Conservation (phyloP, 2,797 vertebrate genomes). For the Tadarida brasiliensis region DNA sequence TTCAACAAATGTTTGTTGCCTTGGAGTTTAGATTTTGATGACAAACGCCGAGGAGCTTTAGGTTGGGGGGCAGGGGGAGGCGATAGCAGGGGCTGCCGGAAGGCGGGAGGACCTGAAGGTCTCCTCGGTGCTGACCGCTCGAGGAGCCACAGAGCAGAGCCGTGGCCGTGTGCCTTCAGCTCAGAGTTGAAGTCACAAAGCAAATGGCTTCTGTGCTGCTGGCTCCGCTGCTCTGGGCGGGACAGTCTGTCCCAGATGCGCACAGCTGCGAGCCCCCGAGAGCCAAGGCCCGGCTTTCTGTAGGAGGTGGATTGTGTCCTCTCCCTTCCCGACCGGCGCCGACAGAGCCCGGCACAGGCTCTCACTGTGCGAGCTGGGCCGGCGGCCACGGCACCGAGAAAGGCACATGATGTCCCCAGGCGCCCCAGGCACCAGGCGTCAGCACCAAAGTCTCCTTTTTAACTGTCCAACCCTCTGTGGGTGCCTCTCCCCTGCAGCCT, state of each 20-base stretch:
- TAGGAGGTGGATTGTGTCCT: neutral
- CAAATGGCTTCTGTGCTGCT: neutral
- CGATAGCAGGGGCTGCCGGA: fast-evolving
- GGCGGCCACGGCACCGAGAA: neutral
- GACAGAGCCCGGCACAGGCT: neutral
- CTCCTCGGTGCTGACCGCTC: neutral
- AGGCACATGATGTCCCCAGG: neutral
- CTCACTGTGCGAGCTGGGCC: constrained; percentile 60
- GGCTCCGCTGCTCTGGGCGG: fast-evolving
- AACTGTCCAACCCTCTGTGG: neutral
- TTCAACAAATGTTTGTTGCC: neutral
- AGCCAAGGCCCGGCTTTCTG: neutral
- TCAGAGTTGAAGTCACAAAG: neutral
- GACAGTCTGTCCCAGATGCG: constrained; percentile 55
- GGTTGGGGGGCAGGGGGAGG: neutral
- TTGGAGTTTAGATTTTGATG: neutral
- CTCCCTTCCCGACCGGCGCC: neutral
- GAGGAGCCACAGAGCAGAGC: neutral
- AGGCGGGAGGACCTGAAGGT: neutral
- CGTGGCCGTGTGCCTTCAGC: too few species aligned
- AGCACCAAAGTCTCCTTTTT: neutral
- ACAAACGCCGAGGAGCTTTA: neutral
- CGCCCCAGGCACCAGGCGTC: neutral
- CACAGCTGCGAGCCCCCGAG: constrained; percentile 45
- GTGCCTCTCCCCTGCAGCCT: neutral